Evolutionary conservation across 1,140 invertebrate species (phyloP), one percentile per base, ranked within the genome.

Genomic region (Steinernema khuongi): DNA sequence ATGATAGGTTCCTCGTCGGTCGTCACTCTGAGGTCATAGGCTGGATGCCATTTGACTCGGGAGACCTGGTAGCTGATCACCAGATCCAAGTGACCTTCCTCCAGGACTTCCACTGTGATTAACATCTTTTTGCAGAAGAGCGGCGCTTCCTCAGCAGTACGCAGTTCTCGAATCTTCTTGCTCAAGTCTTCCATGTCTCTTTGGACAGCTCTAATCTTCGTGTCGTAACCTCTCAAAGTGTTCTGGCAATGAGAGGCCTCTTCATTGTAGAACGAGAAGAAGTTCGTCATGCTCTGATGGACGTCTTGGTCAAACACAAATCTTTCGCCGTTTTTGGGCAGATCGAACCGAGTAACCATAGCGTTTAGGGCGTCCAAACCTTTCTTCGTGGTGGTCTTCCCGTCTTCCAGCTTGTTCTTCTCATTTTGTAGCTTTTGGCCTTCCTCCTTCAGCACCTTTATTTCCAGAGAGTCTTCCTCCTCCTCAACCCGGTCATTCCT

Each of bases 11-110:
- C 19, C 4, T 66, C 68, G 7, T 36, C 74, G 26, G 50, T 85
- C 41, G 81, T 80, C 33, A 86, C 85, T 41, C 86, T 79, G 11
- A 87, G 80, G 74, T 87, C 86, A 22, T 60, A 60, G 11, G 11
- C 26, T 11, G 50, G 19, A 14, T 2, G 14, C 50, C 50, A 60
- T 14, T 7, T 11, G 4, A 22, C 50, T 26, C 50, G 11, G 50
- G 11, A 17, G 19, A 60, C 50, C 19, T 22, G 11, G 19, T 60
- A 60, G 50, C 14, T 17, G 4, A 60, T 7, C 50, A 22, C 26
- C 4, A 60, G 26, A 14, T 26, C 11, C 11, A 60, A 7, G 4
- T 60, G 4, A 22, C 22, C 50, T 11, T 22, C n/a, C n/a, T 41
- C 36, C 36, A 41, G 36, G n/a, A n/a, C 36, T 41, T 41, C 36